Evolutionary conservation across 2,888 invertebrate genomes (phyloP).

Genomic region (Agrochola lychnidis): DNA sequence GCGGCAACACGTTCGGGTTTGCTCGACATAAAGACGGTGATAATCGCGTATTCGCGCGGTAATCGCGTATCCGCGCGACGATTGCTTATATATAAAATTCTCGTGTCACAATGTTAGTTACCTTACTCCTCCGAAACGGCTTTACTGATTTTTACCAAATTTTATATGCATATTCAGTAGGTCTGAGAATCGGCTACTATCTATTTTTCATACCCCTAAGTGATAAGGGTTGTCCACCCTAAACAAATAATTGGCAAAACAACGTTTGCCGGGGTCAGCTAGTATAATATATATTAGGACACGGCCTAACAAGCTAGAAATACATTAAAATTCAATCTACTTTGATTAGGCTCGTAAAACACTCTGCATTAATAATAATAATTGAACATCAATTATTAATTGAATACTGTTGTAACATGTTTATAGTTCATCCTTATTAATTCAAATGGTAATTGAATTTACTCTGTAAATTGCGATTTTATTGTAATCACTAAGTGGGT

Average conservation of each 20-base stretch:
- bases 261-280: no score
- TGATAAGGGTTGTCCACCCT: no score
- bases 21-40: background rate
- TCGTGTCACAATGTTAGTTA: no score
- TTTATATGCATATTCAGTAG: no score
- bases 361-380: slow-evolving; percentile 7
- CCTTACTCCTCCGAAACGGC: no score
- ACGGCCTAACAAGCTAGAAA: background rate
- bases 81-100: background rate
- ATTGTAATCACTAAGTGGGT: background rate
- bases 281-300: background rate
- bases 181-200: no score
- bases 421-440: slow-evolving; percentile 8
- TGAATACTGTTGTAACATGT: slow-evolving; percentile 14
- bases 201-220: no score
- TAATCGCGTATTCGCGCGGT: no score
- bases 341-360: slow-evolving; percentile 9
- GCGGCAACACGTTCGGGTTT: background rate
- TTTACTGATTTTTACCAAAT: no score
- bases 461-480: slow-evolving; percentile 13
- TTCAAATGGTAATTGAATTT: slow-evolving; percentile 33
- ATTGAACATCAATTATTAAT: slow-evolving; percentile 4
- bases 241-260: no score
- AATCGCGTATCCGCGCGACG: no score
- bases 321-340: slow-evolving; percentile 6